A percentile compares a stretch with the other conserved stretches of the same genome.
phyloP scores from a whole-genome alignment of 1,140 invertebrate genomes.

The Macrocentrus cingulum region DNA sequence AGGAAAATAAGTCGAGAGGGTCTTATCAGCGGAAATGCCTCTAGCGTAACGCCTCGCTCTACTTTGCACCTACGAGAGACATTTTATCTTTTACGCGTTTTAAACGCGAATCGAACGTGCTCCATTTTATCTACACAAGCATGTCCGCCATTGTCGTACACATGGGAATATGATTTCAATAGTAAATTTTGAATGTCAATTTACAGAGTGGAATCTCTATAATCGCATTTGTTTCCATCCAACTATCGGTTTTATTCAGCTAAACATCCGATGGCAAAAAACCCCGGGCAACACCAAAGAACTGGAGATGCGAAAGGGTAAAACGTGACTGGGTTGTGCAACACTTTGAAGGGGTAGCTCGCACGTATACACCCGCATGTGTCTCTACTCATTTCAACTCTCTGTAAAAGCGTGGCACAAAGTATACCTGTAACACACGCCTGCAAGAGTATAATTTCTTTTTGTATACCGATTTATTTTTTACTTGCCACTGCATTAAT shows the following conservation, averaged over 20 bases:
- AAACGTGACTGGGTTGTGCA: slow-evolving; percentile 24
- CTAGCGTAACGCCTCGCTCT: slow-evolving; percentile 24
- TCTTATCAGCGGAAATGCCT: slow-evolving; percentile 24
- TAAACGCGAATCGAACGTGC: slow-evolving; percentile 18
- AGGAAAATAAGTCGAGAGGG: slow-evolving; percentile 18
- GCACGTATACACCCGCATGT: background rate
- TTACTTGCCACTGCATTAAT: no score
- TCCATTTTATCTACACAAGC: slow-evolving; percentile 13
- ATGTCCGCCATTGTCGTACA: background rate
- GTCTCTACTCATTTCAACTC: background rate
- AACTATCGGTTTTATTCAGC: background rate
- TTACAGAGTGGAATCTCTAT: slow-evolving; percentile 6
- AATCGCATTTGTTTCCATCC: background rate
- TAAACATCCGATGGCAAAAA: slow-evolving; percentile 8
- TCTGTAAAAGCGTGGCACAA: no score
- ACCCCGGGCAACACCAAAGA: background rate
- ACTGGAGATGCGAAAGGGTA: slow-evolving; percentile 9
- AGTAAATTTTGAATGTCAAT: no score
- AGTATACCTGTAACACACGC: no score
- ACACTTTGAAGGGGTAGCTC: background rate
- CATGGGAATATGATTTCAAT: background rate
- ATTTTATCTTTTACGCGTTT: slow-evolving; percentile 27
- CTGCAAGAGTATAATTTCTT: no score
- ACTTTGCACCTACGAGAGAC: slow-evolving; percentile 29
- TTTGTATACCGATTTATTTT: no score